Evolutionary conservation across 2,113 vertebrate genomes (phyloP).

Genomic region (Zapornia atra): DNA sequence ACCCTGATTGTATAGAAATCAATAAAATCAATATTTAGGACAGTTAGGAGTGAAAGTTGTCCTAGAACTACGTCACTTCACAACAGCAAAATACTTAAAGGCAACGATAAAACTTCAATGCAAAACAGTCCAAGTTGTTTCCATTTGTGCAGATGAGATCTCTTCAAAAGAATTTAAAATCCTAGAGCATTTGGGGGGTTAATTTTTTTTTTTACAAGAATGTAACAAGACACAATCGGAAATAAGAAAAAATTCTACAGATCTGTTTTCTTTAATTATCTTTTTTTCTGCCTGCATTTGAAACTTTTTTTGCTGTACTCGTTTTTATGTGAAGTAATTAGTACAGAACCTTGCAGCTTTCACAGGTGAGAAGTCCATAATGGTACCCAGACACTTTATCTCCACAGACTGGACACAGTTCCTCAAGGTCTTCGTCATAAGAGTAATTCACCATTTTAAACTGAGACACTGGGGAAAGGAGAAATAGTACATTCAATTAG

Average conservation of each 20-base stretch:
- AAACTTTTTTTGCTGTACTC: neutral
- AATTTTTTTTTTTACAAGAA: neutral
- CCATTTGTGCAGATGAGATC: slow-evolving; percentile 2
- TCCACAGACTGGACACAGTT: slow-evolving; percentile 97
- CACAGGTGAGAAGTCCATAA: slow-evolving; percentile 97
- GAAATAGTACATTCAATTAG: slow-evolving; percentile 39
- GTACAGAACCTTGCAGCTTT: slow-evolving; percentile 96
- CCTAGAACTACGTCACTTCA: neutral
- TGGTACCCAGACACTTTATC: slow-evolving; percentile 99
- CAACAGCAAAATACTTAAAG: slow-evolving; percentile 52
- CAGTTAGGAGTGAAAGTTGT: slow-evolving; percentile 30
- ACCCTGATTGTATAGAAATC: slow-evolving; percentile 56
- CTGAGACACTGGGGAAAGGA: slow-evolving; percentile 82
- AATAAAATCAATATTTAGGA: slow-evolving; percentile 62
- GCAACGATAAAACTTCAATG: neutral
- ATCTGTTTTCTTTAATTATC: neutral
- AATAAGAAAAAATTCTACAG: neutral
- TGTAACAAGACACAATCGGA: neutral
- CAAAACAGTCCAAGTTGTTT: neutral
- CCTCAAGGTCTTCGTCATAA: slow-evolving; percentile 97
- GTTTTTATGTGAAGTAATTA: slow-evolving; percentile 10
- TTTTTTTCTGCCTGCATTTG: neutral
- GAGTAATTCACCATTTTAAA: slow-evolving; percentile 99
- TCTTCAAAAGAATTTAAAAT: neutral
- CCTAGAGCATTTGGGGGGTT: neutral